A percentile compares a stretch with the other conserved stretches of the same genome.
These are phyloP conservation scores for Morphnarchus princeps DNA, from an alignment of 2,113 vertebrate species.

Conservation along the genomic window DNA sequence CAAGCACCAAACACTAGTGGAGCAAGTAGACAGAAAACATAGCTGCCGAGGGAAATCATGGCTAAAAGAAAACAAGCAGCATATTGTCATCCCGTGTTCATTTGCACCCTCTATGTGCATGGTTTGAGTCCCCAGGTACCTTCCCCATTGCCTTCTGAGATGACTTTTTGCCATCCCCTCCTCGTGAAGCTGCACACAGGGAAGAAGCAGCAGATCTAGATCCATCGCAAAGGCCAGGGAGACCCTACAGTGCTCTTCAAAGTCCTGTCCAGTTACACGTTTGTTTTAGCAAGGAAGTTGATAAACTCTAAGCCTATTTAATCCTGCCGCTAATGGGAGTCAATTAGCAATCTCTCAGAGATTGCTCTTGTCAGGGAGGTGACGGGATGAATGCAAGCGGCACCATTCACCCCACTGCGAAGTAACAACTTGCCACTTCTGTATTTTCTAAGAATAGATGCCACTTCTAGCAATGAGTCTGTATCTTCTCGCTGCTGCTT, in stretches of 20 bases:
- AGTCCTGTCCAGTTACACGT: not conserved
- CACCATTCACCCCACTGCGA: not conserved
- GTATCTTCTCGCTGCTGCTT: not conserved
- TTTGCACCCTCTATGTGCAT: not conserved
- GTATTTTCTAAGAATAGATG: slow-evolving; percentile 13
- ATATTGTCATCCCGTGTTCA: not conserved
- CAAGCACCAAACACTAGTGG: not conserved
- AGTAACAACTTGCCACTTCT: not conserved
- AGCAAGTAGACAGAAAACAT: not conserved
- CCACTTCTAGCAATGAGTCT: not conserved
- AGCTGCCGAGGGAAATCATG: not conserved
- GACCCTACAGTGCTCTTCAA: not conserved
- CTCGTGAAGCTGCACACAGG: not conserved
- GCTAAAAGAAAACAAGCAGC: not conserved
- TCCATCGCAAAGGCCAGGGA: not conserved
- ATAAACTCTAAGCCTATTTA: not conserved
- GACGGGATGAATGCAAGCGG: rapidly evolving
- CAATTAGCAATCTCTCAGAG: not conserved
- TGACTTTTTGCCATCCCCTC: not conserved
- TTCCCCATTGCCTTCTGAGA: not conserved
- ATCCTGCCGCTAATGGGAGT: not conserved
- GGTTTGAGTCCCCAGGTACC: not conserved
- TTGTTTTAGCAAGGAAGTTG: not conserved
- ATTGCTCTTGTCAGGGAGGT: not conserved
- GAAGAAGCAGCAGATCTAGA: not conserved